Conservation (phyloP, 1,140 invertebrate species). For the Conus betulinus region DNA sequence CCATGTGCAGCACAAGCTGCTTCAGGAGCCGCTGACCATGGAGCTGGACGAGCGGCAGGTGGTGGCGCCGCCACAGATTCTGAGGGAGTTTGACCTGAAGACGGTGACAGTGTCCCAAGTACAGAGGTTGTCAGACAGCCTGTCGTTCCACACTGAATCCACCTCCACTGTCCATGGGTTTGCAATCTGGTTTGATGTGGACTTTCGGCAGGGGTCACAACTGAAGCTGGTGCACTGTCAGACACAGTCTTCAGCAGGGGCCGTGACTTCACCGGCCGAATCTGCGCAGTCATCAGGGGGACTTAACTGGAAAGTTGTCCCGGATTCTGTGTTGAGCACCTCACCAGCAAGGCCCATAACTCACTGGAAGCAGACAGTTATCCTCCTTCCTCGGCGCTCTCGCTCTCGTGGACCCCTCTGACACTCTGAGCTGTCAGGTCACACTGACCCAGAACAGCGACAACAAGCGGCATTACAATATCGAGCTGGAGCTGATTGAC, state of each 20-base stretch:
- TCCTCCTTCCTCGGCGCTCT: conserved; percentile 84
- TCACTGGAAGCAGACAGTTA: conserved; percentile 99
- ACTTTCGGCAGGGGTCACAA: conserved; percentile 48
- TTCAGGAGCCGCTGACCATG: conserved; percentile 64
- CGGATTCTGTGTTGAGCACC: conserved; percentile 55
- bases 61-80: conserved; percentile 52
- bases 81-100: conserved; percentile 66
- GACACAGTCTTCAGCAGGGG: background rate
- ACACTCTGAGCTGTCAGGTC: conserved; percentile 50
- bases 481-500: conserved; percentile 58
- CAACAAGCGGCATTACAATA: conserved; percentile 68
- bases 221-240: background rate
- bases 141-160: conserved; percentile 56
- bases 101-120: conserved; percentile 61
- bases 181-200: conserved; percentile 71
- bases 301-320: conserved; percentile 23
- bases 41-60: conserved; percentile 51
- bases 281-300: background rate
- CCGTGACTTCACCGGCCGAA: background rate
- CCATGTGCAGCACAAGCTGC: conserved; percentile 39
- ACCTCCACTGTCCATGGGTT: conserved; percentile 64
- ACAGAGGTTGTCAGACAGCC: conserved; percentile 50
- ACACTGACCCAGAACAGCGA: conserved; percentile 54
- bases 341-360: conserved; percentile 82
- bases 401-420: conserved; percentile 51